Base-by-base conservation (phyloP, 2,113 vertebrate species). In the Festucalex cinctus region DNA sequence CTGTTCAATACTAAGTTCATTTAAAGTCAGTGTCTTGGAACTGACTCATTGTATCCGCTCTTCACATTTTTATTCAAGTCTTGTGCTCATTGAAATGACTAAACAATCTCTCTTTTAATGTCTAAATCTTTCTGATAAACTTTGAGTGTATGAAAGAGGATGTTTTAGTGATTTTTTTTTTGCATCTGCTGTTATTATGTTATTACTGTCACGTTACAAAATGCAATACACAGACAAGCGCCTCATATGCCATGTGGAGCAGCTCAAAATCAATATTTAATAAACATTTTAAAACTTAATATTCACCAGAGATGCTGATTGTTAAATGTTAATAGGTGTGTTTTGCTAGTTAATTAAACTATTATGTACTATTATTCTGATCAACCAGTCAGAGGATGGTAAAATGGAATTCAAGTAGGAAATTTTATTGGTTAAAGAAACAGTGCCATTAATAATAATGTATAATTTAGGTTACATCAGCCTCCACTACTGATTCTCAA, bases 91-190 rank as follows among this genome's bases (percentile, higher is more conserved):
- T 73, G 76, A 83, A 82, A 85, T 41, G 0, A 86, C 82, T 80
- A 80, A 80, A 74, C 54, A 85, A 74, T 68, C 85, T 83, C 87
- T 90, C 78, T 90, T 88, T 76, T 88, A 82, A 87, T 79, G 75
- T 86, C 63, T 81, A 83, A 88, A 81, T 82, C 84, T 90, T 91
- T 89, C 81, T 90, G 89, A 89, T 88, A 88, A 89, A 89, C 82
- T 75, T 86, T 81, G 64, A 78, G 79, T 86, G 82, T 82, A 85
- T 86, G 88, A 86, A 85, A 82, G 84, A 75, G 82, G 80, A 69
- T 46, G 64, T 26, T 70, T 41, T 8, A 72, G 58, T 71, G 59
- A 60, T 32, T 82, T 78, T 79, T 24, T 17, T 62, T 6, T 36
- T n/a, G n/a, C n/a, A n/a, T 51, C 48, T 9, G 9, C 48, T 22